These are phyloP conservation scores for Archips crataeganus DNA, from an alignment of 2,888 invertebrate species.

Conservation along the genomic window DNA sequence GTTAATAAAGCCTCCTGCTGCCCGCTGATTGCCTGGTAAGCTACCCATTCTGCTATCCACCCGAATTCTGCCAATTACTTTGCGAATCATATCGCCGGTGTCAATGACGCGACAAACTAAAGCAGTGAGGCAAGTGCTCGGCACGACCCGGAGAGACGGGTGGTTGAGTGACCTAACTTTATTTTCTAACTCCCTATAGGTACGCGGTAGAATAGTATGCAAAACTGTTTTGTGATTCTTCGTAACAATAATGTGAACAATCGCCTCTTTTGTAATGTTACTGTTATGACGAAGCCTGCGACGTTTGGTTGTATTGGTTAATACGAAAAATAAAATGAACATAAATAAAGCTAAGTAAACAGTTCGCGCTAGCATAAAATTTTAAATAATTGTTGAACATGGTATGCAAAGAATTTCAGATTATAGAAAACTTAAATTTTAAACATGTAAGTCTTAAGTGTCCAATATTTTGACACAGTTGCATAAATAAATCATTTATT, in stretches of 20 bases:
- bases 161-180: not conserved
- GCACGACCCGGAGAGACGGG: not conserved
- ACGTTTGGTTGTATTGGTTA: not conserved
- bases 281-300: too few species aligned
- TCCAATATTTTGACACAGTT: too few species aligned
- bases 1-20: constrained; percentile 81
- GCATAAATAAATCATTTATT: too few species aligned
- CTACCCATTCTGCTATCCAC: constrained; percentile 71
- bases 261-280: not conserved
- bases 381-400: too few species aligned
- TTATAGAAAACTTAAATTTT: too few species aligned
- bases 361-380: too few species aligned
- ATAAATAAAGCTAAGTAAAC: too few species aligned
- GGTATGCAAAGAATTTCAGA: too few species aligned
- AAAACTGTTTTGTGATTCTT: not conserved
- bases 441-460: too few species aligned
- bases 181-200: not conserved
- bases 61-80: constrained; percentile 70
- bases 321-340: too few species aligned
- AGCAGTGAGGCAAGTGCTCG: not conserved
- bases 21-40: constrained; percentile 80
- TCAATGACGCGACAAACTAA: constrained; percentile 18
- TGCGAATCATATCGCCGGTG: constrained; percentile 62
- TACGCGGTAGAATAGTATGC: not conserved
- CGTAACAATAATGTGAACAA: not conserved